Conservation (phyloP, 2,888 invertebrate species). For the Coenonympha arcania region DNA sequence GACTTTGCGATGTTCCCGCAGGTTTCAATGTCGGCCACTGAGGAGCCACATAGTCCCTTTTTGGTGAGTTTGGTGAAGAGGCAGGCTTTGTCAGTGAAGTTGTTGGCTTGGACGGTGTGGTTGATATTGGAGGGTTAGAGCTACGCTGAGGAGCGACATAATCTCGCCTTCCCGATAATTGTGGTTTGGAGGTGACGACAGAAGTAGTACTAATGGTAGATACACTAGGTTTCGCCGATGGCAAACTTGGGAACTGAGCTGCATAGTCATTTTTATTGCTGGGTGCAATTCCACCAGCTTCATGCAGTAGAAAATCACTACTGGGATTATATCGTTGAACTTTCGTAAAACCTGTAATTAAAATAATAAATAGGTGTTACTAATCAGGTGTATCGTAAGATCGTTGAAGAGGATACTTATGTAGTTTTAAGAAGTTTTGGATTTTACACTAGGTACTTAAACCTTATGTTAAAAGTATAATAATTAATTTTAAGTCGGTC, state of each 20-base stretch:
- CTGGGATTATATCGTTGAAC: constrained; percentile 46
- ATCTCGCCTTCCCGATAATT: constrained; percentile 43
- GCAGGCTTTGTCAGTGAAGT: constrained; percentile 20
- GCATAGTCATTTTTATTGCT: constrained; percentile 43
- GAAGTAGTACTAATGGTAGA: constrained; percentile 18
- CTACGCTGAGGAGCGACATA: constrained; percentile 52
- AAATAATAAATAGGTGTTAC: too few relatives aligned
- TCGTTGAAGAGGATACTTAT: too few relatives aligned
- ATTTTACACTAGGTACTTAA: too few relatives aligned
- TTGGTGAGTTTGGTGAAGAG: constrained; percentile 28
- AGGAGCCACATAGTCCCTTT: constrained; percentile 45
- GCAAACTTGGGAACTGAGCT: constrained; percentile 39
- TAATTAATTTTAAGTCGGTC: neutral
- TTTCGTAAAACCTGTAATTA: constrained; percentile 42
- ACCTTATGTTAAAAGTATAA: too few relatives aligned
- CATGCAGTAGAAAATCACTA: constrained; percentile 59
- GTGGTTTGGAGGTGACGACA: constrained; percentile 23
- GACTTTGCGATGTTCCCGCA: constrained; percentile 16
- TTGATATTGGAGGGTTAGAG: constrained; percentile 25
- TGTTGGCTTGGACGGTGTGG: constrained; percentile 22
- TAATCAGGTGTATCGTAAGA: too few relatives aligned
- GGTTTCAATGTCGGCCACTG: constrained; percentile 35
- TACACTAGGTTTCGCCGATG: constrained; percentile 27
- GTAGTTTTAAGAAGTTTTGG: too few relatives aligned
- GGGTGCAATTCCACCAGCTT: constrained; percentile 40